Evolutionary conservation across 2,797 vertebrate species (phyloP).

Genomic region (Garrulus glandarius): DNA sequence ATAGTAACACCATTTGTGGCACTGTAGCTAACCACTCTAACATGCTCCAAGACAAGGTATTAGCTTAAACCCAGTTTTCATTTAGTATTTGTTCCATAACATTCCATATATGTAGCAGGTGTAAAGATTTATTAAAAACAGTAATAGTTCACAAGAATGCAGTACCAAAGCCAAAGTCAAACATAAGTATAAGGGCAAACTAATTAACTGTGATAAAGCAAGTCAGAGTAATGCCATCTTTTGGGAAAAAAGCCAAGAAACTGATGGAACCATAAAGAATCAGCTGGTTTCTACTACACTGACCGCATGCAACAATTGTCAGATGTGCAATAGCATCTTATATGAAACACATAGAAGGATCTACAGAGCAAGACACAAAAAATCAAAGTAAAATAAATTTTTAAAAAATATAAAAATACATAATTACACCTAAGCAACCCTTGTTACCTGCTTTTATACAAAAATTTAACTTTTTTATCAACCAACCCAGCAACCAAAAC

Average conservation of each 20-base stretch:
- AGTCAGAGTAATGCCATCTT: background rate
- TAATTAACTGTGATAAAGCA: constrained; percentile 37
- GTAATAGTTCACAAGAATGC: constrained; percentile 56
- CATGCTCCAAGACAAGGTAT: constrained; percentile 61
- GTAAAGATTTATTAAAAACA: constrained; percentile 61
- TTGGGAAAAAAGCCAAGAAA: background rate
- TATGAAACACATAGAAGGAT: background rate
- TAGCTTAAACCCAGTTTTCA: constrained; percentile 60
- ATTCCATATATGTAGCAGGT: constrained; percentile 22
- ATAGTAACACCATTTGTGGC: constrained; percentile 74
- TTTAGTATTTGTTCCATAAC: constrained; percentile 59
- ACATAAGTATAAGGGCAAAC: constrained; percentile 36
- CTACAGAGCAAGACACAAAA: background rate
- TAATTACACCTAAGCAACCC: background rate
- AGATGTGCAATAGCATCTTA: background rate
- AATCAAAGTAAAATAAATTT: background rate
- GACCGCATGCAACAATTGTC: background rate
- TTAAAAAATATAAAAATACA: background rate
- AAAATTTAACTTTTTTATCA: background rate
- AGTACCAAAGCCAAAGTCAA: constrained; percentile 48
- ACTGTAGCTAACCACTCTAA: constrained; percentile 63
- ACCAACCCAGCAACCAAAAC: background rate
- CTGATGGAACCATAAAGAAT: constrained; percentile 4
- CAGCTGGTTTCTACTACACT: background rate
- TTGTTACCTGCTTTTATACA: background rate